A percentile compares a stretch with the other conserved stretches of the same genome.
Evolutionary conservation across 2,888 invertebrate genomes (phyloP).

Genomic region (Habroteleia sp.): DNA sequence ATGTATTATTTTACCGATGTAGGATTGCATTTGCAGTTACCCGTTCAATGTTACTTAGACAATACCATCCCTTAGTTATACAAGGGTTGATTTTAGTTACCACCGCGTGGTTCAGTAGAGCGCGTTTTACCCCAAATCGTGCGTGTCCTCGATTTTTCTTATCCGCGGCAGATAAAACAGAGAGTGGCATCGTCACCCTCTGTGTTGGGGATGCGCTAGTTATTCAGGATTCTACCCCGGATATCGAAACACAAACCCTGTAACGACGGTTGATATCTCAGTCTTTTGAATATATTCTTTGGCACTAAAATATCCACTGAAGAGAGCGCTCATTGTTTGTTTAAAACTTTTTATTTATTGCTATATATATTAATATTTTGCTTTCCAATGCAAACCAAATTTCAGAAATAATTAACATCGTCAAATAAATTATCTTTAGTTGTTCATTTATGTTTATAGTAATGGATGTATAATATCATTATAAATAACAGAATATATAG

Average conservation of each 20-base stretch:
- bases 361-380: no score
- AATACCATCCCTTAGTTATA: constrained; percentile 13
- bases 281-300: neutral
- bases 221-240: constrained; percentile 24
- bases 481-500: no score
- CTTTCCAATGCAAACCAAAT: no score
- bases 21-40: no score
- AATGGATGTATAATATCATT: no score
- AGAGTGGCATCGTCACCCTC: constrained; percentile 59
- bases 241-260: constrained; percentile 18
- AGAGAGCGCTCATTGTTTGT: constrained; percentile 33
- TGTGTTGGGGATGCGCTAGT: constrained; percentile 35
- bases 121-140: constrained; percentile 35
- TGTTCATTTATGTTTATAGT: no score
- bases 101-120: constrained; percentile 72
- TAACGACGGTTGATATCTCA: constrained; percentile 57
- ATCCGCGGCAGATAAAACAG: constrained; percentile 76
- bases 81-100: constrained; percentile 67
- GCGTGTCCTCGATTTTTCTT: constrained; percentile 34
- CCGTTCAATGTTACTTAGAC: constrained; percentile 24
- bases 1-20: no score
- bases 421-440: no score
- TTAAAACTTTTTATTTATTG: no score
- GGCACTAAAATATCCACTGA: neutral
- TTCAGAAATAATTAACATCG: no score